Conservation (phyloP, 2,888 invertebrate species). For the Chironomus riparius region DNA sequence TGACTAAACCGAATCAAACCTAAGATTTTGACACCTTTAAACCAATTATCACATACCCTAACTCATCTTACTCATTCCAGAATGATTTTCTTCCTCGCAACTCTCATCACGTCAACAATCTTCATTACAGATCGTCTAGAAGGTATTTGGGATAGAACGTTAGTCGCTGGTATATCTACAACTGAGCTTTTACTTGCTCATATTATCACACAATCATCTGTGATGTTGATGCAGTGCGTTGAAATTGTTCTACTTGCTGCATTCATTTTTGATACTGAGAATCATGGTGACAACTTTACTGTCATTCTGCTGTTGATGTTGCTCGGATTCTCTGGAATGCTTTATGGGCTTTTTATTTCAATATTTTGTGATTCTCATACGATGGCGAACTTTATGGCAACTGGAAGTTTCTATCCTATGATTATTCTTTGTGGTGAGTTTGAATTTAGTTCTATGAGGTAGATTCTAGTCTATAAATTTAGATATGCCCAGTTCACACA, state of each 20-base stretch:
- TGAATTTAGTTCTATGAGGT: too few relatives aligned
- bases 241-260: conserved; percentile 43
- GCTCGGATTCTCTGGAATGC: conserved; percentile 76
- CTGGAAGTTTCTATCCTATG: conserved; percentile 86
- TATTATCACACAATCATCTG: conserved; percentile 60
- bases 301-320: conserved; percentile 57
- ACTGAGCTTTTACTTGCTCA: conserved; percentile 75
- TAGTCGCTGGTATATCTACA: conserved; percentile 71
- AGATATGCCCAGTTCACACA: too few relatives aligned
- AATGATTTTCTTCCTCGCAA: conserved; percentile 75
- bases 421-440: conserved; percentile 72
- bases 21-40: conserved; percentile 9
- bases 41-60: conserved; percentile 29
- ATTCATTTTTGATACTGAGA: conserved; percentile 40
- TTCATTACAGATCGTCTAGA: conserved; percentile 72
- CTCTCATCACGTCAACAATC: conserved; percentile 71
- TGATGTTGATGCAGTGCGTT: conserved; percentile 62
- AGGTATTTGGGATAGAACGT: conserved; percentile 78
- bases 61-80: conserved; percentile 42
- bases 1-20: not conserved
- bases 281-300: conserved; percentile 42
- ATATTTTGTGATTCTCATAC: conserved; percentile 68
- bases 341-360: conserved; percentile 74
- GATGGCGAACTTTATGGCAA: conserved; percentile 72
- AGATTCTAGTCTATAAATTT: too few relatives aligned